Evolutionary conservation across 2,113 vertebrate genomes (phyloP), one percentile per base, ranked within the genome.

Genomic region (Chlorodrepanis virens): DNA sequence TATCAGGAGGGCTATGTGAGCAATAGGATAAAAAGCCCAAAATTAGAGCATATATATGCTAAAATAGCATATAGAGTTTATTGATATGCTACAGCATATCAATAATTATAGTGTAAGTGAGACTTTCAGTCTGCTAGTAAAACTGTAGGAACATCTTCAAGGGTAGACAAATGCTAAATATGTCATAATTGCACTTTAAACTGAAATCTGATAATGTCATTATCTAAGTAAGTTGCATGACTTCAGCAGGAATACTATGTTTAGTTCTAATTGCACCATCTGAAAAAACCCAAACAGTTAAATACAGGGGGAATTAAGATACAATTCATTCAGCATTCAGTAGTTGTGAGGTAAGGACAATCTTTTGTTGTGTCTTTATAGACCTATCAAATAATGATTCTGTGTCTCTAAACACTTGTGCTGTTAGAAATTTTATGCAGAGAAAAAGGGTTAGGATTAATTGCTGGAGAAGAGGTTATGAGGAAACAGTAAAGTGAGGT

Each of bases 161-260:
- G 94, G 93, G 83, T 95, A 79, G 57, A 92, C 94, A 94, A 84
- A 95, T 94, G 89, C 81, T 92, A 75, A 87, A 84, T 89, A 91
- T 95, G 95, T 95, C 83, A 93, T 94, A 97, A 96, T 94, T 82
- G 87, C 87, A 87, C 91, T 93, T 93, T 87, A 89, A 82, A 79
- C 65, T 96, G 91, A 93, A 94, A 97, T 94, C 44, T 95, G 91
- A 95, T 95, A 96, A 95, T 96, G 89, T 93, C 93, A 84, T 96
- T 94, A 92, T 87, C 61, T 92, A 96, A 95, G 54, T 91, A 89
- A 91, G 84, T 87, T 94, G 65, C 49, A 93, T 97, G 92, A 95
- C 93, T 93, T 95, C 90, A 95, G 76, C 60, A 81, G 93, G 81
- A 93, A 93, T 87, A 90, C 89, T 97, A 92, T 96, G 91, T 93